Evolutionary conservation across 2,797 vertebrate genomes (phyloP).

Genomic region (Sebastes oblongus): DNA sequence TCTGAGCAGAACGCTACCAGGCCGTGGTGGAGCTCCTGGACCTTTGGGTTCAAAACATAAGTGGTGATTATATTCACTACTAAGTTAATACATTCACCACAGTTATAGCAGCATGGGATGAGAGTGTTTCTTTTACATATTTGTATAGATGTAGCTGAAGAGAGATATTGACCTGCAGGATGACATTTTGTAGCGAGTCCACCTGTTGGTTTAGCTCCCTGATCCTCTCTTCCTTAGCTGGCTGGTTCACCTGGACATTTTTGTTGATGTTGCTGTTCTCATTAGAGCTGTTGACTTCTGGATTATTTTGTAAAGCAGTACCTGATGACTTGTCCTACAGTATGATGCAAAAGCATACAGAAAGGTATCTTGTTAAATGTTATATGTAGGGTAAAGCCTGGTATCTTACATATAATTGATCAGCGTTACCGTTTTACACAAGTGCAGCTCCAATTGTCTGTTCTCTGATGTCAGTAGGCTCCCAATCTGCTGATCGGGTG

Average conservation of each 20-base stretch:
- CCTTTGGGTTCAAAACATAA: slow-evolving; percentile 49
- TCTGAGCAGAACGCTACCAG: slow-evolving; percentile 78
- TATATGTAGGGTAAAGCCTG: neutral
- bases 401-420: neutral
- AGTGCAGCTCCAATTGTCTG: slow-evolving; percentile 75
- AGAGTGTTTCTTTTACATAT: neutral
- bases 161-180: slow-evolving; percentile 73
- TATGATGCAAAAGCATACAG: neutral
- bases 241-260: slow-evolving; percentile 39
- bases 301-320: slow-evolving; percentile 1
- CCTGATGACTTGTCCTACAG: slow-evolving; percentile 56
- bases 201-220: slow-evolving; percentile 80
- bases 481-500: slow-evolving; percentile 73
- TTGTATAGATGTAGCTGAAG: neutral
- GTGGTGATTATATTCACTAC: neutral
- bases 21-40: slow-evolving; percentile 77
- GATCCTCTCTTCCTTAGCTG: slow-evolving; percentile 76
- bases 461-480: slow-evolving; percentile 66
- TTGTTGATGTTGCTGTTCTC: slow-evolving; percentile 45
- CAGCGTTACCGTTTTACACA: slow-evolving; percentile 75
- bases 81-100: neutral
- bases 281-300: slow-evolving; percentile 23
- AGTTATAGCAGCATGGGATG: neutral
- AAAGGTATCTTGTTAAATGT: neutral
- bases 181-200: slow-evolving; percentile 77